Evolutionary conservation across 2,888 invertebrate genomes (phyloP), one percentile per base, ranked within the genome.

Genomic region (Eurytoma californica): DNA sequence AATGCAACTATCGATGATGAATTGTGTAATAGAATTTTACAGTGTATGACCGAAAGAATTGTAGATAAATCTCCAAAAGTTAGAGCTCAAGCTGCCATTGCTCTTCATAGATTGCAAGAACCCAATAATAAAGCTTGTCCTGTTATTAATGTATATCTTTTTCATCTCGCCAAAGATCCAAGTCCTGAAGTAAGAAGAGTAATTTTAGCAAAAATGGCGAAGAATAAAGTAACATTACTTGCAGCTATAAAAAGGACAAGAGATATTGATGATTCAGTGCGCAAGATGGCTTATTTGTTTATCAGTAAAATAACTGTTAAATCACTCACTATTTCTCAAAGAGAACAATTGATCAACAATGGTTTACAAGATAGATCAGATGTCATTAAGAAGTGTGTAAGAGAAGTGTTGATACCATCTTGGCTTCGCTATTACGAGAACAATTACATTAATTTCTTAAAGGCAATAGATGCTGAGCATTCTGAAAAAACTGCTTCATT

Each of bases 101-200:
- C 96, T 0, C 91, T 97, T 58, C 94, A 95, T 75, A 92, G 97
- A 4, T 91, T 97, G 0, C 97, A 97, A 89, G 94, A 96, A 84
- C 96, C 97, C 0, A 91, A 91, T 67, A 94, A 96, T 86, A 92
- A 92, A 0, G 92, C 94, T 51, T 97, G 97, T 88, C 93, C 93
- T 1, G 94, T 97, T 0, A 94, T 96, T 0, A 92, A 93, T 83
- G 92, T 94, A 0, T 95, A 95, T 84, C 91, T 94, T 30, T 94
- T 93, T 85, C 95, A 96, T 82, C 92, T 96, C 89, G 91, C 92
- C 82, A 92, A 93, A 79, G 97, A 97, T 90, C 95, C 95, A 0
- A 94, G 94, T 83, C 91, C 94, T n/a, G 94, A 94, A 69, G 96
- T 97, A 0, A 92, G 94, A 67, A 92, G 93, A 85, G 93, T 95